phyloP scores from a whole-genome alignment of 2,888 invertebrate genomes.

The Spisula solida region DNA sequence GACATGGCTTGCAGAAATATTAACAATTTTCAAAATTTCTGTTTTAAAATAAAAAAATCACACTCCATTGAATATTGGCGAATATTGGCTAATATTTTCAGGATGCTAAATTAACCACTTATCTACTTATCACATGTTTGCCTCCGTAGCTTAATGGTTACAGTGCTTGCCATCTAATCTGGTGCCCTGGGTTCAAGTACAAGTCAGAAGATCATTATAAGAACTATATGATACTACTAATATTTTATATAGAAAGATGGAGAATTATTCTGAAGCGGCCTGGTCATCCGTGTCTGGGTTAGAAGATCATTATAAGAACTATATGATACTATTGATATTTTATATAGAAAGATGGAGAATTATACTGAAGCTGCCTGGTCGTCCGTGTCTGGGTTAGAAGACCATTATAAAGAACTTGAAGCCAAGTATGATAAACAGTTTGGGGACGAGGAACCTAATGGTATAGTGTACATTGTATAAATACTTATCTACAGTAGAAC shows the following conservation, averaged over 20 bases:
- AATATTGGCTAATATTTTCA: too few species aligned
- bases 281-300: constrained; percentile 85
- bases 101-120: too few species aligned
- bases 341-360: constrained; percentile 84
- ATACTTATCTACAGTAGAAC: neutral
- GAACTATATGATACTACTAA: neutral
- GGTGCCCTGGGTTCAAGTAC: too few species aligned
- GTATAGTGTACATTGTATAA: neutral
- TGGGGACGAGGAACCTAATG: constrained; percentile 74
- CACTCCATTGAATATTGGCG: too few species aligned
- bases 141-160: too few species aligned
- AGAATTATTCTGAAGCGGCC: constrained; percentile 87
- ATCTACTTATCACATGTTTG: too few species aligned
- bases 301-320: neutral
- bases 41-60: too few species aligned
- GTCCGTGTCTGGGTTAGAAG: constrained; percentile 86
- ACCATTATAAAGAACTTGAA: constrained; percentile 91
- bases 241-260: constrained; percentile 80
- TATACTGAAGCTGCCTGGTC: constrained; percentile 88
- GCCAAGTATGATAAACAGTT: constrained; percentile 91
- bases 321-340: neutral
- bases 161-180: too few species aligned
- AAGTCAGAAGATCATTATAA: neutral
- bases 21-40: too few species aligned
- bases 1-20: too few species aligned